Base-by-base conservation (phyloP, 1,140 invertebrate genomes). In the Drosophila littoralis region DNA sequence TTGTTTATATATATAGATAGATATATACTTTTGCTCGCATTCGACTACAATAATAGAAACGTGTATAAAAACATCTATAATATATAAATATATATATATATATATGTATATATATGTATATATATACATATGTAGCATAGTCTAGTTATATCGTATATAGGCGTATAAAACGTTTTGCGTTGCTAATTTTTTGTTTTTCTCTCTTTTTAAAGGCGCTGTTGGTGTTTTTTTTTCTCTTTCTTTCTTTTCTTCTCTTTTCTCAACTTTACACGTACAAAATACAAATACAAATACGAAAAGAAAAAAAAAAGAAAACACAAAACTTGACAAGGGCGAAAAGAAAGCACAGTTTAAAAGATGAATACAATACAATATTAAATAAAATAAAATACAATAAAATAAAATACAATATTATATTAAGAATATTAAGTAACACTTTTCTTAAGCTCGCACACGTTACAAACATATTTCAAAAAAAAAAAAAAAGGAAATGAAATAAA, bases 141-240 rank as follows among this genome's bases (percentile, higher is more conserved):
- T 38, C 32, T 55, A 51, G 75, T 9, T 61, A 51, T 59, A 52
- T 61, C 50, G 51, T 73, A 54, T 65, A 61, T 61, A 57, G 50
- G 48, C 77, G 50, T 75, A 69, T 63, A 84, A 66, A 76, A 82
- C 60, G 74, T 69, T 58, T 80, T 73, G 65, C 63, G 72, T 81
- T 81, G 57, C 75, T 82, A 71, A 66, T 40, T 50, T 48, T 43
- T 42, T n/a, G 40, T 42, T 42, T 43, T 5, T 43, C 6, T 51
- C 40, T 61, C 3, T 32, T 71, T 75, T 71, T 75, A 54, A 89
- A 89, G 85, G 85, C 85, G 84, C 85, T 85, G 65, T 81, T 85
- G 85, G 85, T 89, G 85, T 84, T 84, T 71, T 52, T 59, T 17
- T 81, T 58, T 60, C 52, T 59, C 58, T 48, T 58, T 45, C 1